These are phyloP conservation scores for Pachyuromys duprasi DNA, from an alignment of 2,797 vertebrate genomes.

Conservation along the genomic window DNA sequence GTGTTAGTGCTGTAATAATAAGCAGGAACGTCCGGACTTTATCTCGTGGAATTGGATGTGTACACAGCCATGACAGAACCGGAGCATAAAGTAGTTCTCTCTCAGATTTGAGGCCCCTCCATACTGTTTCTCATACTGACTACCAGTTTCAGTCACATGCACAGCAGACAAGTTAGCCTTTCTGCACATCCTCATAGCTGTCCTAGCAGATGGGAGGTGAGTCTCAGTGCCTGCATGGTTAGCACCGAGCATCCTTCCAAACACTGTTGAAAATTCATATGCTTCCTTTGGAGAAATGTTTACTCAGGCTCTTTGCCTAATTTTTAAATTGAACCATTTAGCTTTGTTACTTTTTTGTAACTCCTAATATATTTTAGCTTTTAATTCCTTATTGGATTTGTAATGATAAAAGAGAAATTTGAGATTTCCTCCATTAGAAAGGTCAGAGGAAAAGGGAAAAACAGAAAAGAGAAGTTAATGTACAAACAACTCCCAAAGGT, in stretches of 20 bases:
- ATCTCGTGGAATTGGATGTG: neutral
- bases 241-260: neutral
- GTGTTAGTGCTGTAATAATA: neutral
- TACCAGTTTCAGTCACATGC: neutral
- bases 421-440: neutral
- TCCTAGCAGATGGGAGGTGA: neutral
- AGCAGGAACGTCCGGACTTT: fast-evolving
- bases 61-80: neutral
- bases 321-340: neutral
- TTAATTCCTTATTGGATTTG: neutral
- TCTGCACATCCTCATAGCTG: neutral
- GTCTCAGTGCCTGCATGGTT: neutral
- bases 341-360: neutral
- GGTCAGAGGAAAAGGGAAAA: neutral
- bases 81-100: neutral
- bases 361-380: neutral
- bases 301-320: neutral
- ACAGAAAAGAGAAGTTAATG: neutral
- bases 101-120: neutral
- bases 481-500: neutral
- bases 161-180: neutral
- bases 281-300: neutral
- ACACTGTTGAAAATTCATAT: neutral
- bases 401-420: neutral
- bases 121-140: neutral